These are phyloP conservation scores for Centrocercus urophasianus DNA, from an alignment of 2,113 vertebrate genomes.

Conservation along the genomic window DNA sequence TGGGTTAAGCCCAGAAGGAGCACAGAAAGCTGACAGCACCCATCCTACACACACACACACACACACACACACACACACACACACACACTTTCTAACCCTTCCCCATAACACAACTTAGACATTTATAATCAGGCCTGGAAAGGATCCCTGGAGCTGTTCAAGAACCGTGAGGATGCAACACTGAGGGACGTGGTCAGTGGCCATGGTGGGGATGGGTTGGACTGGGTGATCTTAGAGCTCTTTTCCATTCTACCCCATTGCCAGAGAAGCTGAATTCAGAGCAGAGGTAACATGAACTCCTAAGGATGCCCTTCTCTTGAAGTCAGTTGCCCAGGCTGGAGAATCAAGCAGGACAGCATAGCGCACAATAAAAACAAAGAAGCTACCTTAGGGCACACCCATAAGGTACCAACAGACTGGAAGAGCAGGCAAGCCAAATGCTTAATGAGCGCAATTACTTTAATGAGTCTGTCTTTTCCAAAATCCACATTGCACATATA, in stretches of 20 bases:
- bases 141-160: not conserved
- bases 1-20: constrained; percentile 9
- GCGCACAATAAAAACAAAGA: not conserved
- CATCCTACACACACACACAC: not conserved
- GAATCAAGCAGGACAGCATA: not conserved
- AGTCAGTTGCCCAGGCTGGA: not conserved
- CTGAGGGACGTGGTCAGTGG: too few species aligned
- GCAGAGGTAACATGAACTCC: not conserved
- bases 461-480: constrained; percentile 48
- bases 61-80: not conserved
- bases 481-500: not conserved
- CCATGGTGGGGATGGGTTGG: too few species aligned
- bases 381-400: not conserved
- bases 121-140: not conserved
- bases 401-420: not conserved
- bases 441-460: constrained; percentile 30
- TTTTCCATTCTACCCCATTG: not conserved
- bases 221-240: too few species aligned
- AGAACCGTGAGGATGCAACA: too few species aligned
- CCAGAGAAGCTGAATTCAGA: not conserved
- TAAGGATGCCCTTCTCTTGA: not conserved
- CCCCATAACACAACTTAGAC: not conserved
- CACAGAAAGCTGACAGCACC: not conserved
- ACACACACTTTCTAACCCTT: not conserved
- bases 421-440: not conserved